These are phyloP conservation scores for Hyperopisus bebe DNA, from an alignment of 2,113 vertebrate species.

Conservation along the genomic window DNA sequence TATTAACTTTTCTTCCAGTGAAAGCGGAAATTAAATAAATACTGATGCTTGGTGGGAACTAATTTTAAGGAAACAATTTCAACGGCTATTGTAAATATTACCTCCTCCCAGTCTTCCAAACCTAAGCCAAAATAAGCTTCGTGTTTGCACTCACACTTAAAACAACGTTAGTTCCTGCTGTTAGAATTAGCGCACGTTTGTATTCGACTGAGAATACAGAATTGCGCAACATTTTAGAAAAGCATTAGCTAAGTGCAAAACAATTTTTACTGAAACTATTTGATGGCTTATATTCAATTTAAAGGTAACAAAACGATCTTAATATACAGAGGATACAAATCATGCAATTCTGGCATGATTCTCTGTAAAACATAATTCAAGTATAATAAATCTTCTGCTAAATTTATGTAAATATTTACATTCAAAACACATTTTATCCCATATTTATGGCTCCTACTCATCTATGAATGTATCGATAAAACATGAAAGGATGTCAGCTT, in stretches of 20 bases:
- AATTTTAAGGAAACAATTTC: neutral
- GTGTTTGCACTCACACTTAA: neutral
- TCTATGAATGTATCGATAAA: conserved; percentile 24
- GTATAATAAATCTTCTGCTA: neutral
- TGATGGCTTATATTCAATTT: neutral
- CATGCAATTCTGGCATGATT: neutral
- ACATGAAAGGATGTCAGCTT: conserved; percentile 34
- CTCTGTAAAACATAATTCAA: neutral
- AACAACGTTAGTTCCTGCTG: neutral
- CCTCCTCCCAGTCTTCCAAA: neutral
- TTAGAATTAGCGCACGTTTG: neutral
- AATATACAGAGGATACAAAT: neutral
- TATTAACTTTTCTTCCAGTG: neutral
- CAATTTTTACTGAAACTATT: neutral
- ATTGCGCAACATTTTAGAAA: neutral
- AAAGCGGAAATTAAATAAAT: neutral
- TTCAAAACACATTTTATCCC: neutral
- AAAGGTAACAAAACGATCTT: neutral
- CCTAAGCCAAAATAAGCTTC: neutral
- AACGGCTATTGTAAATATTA: neutral
- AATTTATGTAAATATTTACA: neutral
- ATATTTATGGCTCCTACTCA: neutral
- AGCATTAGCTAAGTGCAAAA: neutral
- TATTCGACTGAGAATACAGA: neutral
- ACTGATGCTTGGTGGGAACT: neutral